phyloP scores from a whole-genome alignment of 2,888 invertebrate species.

The Saturnia pavonia region DNA sequence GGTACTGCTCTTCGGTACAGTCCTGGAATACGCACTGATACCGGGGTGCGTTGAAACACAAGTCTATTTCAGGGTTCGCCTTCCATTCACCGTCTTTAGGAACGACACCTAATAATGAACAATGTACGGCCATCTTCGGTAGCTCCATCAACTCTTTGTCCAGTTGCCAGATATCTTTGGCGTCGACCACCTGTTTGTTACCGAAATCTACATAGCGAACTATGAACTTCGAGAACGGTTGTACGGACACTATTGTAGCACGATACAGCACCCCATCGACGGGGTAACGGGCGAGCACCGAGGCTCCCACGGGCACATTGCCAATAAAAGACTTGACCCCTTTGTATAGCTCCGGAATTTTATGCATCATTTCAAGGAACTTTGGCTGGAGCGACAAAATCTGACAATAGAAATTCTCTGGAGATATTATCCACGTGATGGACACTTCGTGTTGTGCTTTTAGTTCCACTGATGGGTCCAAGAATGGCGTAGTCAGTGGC shows the following conservation, averaged over 20 bases:
- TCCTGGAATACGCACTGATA: constrained; percentile 83
- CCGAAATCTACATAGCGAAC: constrained; percentile 90
- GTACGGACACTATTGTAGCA: constrained; percentile 83
- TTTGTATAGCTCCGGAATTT: constrained; percentile 86
- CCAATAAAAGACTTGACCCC: constrained; percentile 69
- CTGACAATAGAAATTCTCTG: constrained; percentile 87
- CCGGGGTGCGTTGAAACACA: constrained; percentile 83
- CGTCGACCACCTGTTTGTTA: constrained; percentile 84
- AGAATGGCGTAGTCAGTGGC: constrained; percentile 72
- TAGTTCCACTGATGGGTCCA: constrained; percentile 67
- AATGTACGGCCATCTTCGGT: constrained; percentile 87
- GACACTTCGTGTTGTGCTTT: constrained; percentile 81
- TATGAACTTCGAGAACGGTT: constrained; percentile 82
- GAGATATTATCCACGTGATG: constrained; percentile 89
- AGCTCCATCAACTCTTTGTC: constrained; percentile 84
- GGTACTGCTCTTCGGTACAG: constrained; percentile 67
- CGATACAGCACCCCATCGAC: constrained; percentile 88
- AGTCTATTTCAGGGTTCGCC: constrained; percentile 74
- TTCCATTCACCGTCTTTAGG: constrained; percentile 83
- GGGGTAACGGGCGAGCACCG: constrained; percentile 86
- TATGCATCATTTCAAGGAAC: constrained; percentile 86
- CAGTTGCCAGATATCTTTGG: constrained; percentile 85
- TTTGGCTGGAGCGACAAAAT: constrained; percentile 73
- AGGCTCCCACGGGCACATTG: constrained; percentile 80
- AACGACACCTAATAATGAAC: constrained; percentile 83